Evolutionary conservation across 2,888 invertebrate genomes (phyloP).

Genomic region (Nephrotoma guestfalica): DNA sequence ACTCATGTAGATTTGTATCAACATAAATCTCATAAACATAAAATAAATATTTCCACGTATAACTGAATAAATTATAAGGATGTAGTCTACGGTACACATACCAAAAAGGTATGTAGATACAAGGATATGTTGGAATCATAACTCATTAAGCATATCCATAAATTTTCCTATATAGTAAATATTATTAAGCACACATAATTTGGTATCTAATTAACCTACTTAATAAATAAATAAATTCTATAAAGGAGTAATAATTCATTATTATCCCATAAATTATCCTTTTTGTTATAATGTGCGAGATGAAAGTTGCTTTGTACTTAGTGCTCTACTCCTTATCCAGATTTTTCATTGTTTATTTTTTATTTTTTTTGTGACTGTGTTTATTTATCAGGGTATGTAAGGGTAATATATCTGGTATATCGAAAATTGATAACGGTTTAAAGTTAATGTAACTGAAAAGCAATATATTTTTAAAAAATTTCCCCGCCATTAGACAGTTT

Average conservation of each 20-base stretch:
- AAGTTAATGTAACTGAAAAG: too few species aligned
- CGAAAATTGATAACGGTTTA: too few species aligned
- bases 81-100: background rate
- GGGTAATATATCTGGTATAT: background rate
- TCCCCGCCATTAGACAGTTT: too few species aligned
- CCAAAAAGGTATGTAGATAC: background rate
- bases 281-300: background rate
- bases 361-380: background rate
- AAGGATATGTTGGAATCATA: background rate
- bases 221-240: background rate
- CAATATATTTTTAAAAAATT: too few species aligned
- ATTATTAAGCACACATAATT: background rate
- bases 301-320: background rate
- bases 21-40: background rate
- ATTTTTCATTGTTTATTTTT: background rate
- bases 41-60: background rate
- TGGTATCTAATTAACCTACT: background rate
- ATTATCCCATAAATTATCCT: background rate
- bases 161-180: background rate
- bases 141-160: background rate
- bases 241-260: background rate
- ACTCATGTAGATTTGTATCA: background rate
- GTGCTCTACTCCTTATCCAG: background rate
- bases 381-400: background rate
- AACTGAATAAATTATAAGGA: background rate